Percentiles rank a stretch among this genome's conserved stretches.
These are phyloP conservation scores for Drosophila setifemur DNA, from an alignment of 1,140 invertebrate species.

Conservation along the genomic window DNA sequence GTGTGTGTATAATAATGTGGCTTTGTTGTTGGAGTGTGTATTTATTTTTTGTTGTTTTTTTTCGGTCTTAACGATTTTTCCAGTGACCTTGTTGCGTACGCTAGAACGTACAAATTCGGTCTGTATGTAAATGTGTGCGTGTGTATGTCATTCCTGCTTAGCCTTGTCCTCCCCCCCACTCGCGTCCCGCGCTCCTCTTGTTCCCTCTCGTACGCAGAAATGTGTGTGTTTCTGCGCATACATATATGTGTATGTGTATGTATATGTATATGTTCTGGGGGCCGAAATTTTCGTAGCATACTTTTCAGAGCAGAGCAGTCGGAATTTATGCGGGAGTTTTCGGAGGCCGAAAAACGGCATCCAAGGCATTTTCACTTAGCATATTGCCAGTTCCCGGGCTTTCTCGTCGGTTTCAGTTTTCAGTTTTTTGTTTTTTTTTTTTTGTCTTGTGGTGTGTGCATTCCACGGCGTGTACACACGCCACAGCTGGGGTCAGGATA, in stretches of 20 bases:
- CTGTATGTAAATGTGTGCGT: conserved; percentile 17
- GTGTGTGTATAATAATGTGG: conserved; percentile 57
- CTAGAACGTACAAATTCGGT: conserved; percentile 48
- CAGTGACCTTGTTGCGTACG: conserved; percentile 82
- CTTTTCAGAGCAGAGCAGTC: conserved; percentile 38
- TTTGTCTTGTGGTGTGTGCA: background rate
- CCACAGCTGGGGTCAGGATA: conserved; percentile 9
- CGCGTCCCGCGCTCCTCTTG: conserved; percentile 24
- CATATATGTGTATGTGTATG: conserved; percentile 20
- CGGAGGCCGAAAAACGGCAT: background rate
- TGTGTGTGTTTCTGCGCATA: background rate
- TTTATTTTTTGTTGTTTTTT: conserved; percentile 11
- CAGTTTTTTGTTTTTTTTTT: too few species aligned
- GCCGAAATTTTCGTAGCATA: conserved; percentile 53
- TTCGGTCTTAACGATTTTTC: conserved; percentile 80
- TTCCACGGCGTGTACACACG: conserved; percentile 4
- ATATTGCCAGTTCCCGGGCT: conserved; percentile 42
- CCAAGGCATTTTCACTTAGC: conserved; percentile 43
- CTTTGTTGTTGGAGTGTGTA: conserved; percentile 34
- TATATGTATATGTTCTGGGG: conserved; percentile 31
- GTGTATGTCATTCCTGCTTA: conserved; percentile 58
- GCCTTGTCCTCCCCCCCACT: conserved; percentile 51
- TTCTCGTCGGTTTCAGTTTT: background rate
- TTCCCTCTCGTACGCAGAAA: conserved; percentile 1
- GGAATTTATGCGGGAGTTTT: conserved; percentile 43